These are phyloP conservation scores for Ditula angustiorana DNA, from an alignment of 2,888 invertebrate genomes.

Conservation along the genomic window DNA sequence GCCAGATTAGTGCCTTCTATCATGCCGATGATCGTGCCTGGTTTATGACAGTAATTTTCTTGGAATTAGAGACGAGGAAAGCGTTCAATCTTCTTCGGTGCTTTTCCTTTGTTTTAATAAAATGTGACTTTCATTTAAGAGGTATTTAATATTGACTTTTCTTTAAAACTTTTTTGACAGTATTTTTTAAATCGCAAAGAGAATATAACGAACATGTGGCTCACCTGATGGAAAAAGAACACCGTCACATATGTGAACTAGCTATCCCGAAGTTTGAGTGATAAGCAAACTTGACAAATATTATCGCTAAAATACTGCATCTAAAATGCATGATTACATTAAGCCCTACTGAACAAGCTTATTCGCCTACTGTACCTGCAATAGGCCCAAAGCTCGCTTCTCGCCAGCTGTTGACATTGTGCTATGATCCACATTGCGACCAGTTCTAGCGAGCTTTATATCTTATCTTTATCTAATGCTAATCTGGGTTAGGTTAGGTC, in stretches of 20 bases:
- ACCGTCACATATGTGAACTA: too few species aligned
- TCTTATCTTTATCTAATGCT: slow-evolving; percentile 36
- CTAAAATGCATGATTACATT: not conserved
- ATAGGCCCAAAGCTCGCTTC: slow-evolving; percentile 32
- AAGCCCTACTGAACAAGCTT: not conserved
- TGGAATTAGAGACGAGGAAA: not conserved
- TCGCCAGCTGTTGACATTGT: slow-evolving; percentile 65
- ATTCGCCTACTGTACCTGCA: not conserved
- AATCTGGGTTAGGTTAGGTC: slow-evolving; percentile 39
- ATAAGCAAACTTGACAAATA: too few species aligned
- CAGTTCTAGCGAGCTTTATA: slow-evolving; percentile 55
- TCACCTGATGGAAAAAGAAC: too few species aligned
- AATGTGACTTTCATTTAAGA: too few species aligned
- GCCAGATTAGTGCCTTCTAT: not conserved
- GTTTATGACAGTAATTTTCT: not conserved
- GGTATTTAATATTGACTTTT: too few species aligned
- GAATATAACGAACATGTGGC: too few species aligned
- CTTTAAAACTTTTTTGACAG: too few species aligned
- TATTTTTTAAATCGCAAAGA: too few species aligned
- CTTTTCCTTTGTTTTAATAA: not conserved
- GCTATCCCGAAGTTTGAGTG: too few species aligned
- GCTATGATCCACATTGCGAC: slow-evolving; percentile 70
- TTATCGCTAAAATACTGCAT: too few species aligned
- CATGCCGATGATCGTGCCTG: not conserved
- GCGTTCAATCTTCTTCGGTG: too few species aligned